Base-by-base conservation (phyloP, 1,140 invertebrate species). In the Nasonia giraulti region DNA sequence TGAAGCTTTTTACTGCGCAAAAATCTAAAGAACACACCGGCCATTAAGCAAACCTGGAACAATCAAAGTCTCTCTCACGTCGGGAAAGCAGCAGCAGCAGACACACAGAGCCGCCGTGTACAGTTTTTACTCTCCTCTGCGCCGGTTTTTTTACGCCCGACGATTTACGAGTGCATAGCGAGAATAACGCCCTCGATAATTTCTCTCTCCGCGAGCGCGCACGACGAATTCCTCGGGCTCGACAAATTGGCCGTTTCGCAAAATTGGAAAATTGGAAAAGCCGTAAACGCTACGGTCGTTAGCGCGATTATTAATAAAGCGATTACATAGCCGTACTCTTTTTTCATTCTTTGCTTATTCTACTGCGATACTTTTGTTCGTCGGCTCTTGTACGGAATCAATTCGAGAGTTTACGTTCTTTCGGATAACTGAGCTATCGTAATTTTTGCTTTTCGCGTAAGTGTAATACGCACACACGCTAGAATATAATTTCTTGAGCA, bases 181-280 rank as follows among this genome's bases (percentile, higher is more conserved):
- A 55, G 47, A 78, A 78, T 78, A 78, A 78, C 44, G 76, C 44
- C 47, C 47, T 14, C 23, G 47, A 27, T 78, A 78, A 78, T 78
- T 78, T 23, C 37, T 76, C 17, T 23, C 37, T 50, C 6, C 40
- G 55, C 40, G 27, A 0, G 27, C 23, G 20, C 44, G 62, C 44
- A 47, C 44, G 62, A 27, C 55, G 55, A 80, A 68, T 80, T 80
- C 55, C 55, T 62, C 55, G 7, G 55, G 20, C 14, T 79, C 77
- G 55, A 31, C 55, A 80, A 80, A 69, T 66, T 68, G 31, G 78
- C 31, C 62, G n/a, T 47, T 80, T 33, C 27, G 40, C n/a, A 47
- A 80, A 80, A 80, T 80, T 69, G 68, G 79, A 80, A 80, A 80
- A 80, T 80, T 80, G 68, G 77, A 66, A 37, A 40, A 11, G 40